Evolutionary conservation across 2,113 vertebrate species (phyloP), one percentile per base, ranked within the genome.

Genomic region (Austrofundulus limnaeus): DNA sequence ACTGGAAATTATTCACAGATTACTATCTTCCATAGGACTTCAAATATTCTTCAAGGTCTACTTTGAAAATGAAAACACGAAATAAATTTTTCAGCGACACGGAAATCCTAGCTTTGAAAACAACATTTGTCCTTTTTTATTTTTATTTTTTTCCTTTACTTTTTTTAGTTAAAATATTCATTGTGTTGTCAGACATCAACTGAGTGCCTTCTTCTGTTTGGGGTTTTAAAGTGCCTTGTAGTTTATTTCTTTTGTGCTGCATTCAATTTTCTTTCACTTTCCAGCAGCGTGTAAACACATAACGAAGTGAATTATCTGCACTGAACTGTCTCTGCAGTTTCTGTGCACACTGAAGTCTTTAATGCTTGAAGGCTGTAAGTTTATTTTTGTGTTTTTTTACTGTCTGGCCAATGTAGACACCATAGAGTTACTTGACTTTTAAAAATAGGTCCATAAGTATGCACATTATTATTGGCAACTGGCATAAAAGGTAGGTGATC

Each of bases 111-210:
- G 37, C 10, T 25, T 60, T 34, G 25, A 71, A 31, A 28, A 62
- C 11, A 55, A 46, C 16, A 50, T 59, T 75, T 46, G 41, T 46
- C 7, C 5, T 9, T 37, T 51, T 47, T 28, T 28, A 14, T 46
- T 45, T n/a, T n/a, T n/a, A n/a, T n/a, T n/a, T n/a, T n/a, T n/a
- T n/a, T n/a, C n/a, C n/a, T n/a, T n/a, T n/a, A n/a, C n/a, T n/a
- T n/a, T n/a, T 16, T 34, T 37, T 15, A 37, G 25, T 20, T 81
- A 39, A 67, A 85, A 84, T 77, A 85, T 84, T 75, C 43, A 84
- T 79, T 0, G 6, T 74, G 52, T 71, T 85, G 62, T 61, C 34
- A 42, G 31, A 58, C 51, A 70, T 64, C 77, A 59, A 61, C 55
- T 11, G 11, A 38, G 37, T 11, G 37, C 37, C 5, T 78, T 80